Conservation (phyloP, 2,113 vertebrate species). For the Thunnus thynnus region DNA sequence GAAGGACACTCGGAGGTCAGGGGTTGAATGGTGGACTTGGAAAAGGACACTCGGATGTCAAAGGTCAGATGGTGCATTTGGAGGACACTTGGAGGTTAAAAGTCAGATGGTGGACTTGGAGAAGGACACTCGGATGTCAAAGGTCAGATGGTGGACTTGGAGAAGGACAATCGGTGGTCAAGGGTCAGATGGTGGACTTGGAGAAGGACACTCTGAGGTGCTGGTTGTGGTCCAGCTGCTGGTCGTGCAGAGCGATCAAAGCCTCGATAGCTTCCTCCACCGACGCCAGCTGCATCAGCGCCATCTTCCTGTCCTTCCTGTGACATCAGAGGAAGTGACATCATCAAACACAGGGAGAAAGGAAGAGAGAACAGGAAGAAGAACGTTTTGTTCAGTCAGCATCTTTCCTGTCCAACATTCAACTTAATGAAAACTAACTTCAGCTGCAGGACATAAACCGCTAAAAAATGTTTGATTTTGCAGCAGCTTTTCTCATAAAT, state of each 20-base stretch:
- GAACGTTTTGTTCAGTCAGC: not conserved
- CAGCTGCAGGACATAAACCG: too few species aligned
- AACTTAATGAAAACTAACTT: too few species aligned
- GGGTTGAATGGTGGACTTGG: too few species aligned
- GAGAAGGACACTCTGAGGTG: constrained; percentile 75
- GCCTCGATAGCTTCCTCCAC: constrained; percentile 75
- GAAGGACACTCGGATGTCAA: not conserved
- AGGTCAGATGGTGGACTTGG: not conserved
- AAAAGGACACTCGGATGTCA: not conserved
- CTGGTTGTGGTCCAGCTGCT: constrained; percentile 72
- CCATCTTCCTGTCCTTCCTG: constrained; percentile 77
- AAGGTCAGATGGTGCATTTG: constrained; percentile 21
- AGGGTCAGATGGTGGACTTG: constrained; percentile 50
- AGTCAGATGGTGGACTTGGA: not conserved
- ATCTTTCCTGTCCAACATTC: too few species aligned
- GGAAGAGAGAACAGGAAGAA: too few species aligned
- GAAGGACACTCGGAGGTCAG: constrained; percentile 28
- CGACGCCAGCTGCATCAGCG: constrained; percentile 70
- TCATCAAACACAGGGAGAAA: constrained; percentile 1
- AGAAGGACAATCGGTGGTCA: not conserved
- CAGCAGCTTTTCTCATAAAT: too few species aligned
- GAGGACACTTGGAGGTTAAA: too few species aligned
- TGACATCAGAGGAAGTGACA: constrained; percentile 49
- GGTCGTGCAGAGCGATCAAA: constrained; percentile 68
- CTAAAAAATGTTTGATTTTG: too few species aligned